Evolutionary conservation across 1,140 invertebrate genomes (phyloP), one percentile per base, ranked within the genome.

Genomic region (Pseudomyrmex cubaensis): DNA sequence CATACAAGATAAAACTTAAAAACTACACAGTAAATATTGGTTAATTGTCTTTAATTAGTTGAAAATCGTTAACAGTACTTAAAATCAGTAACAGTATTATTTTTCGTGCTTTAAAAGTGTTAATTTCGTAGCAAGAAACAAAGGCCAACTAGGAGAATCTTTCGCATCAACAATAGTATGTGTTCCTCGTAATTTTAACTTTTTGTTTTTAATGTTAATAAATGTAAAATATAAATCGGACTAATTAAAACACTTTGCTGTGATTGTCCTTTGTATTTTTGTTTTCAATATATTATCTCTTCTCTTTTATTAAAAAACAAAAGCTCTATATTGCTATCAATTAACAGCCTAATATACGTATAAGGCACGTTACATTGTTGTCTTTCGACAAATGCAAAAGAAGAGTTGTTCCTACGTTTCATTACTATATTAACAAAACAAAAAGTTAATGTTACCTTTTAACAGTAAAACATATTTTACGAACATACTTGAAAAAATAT

Each of bases 311-410:
- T 80, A 59, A 48, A 13, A 66, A 48, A 77, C n/a, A 50, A 77
- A 57, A 48, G 13, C 50, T 15, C 25, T 3, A 22, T 54, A 72
- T 48, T 20, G n/a, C 67, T 61, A 54, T 59, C 72, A 85, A 75
- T 85, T 83, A 84, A 59, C 85, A 84, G 64, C 64, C 78, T 87
- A 84, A 52, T 52, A 13, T 72, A 83, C 72, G 67, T 70, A 84
- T 90, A 91, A 91, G 90, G 90, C 90, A 91, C 90, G 85, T 91
- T 80, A 44, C 78, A 76, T 83, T 84, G 52, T 82, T 88, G 52
- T 35, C 63, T 74, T 56, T 66, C n/a, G 10, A 90, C 89, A 89
- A 87, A 57, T 35, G 67, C 50, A 5, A 35, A 2, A n/a, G 10
- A 78, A 80, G 12, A 72, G 69, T 78, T 25, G 15, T 66, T 17